Evolutionary conservation across 2,797 vertebrate genomes (phyloP).

Genomic region (Sus cebifrons): DNA sequence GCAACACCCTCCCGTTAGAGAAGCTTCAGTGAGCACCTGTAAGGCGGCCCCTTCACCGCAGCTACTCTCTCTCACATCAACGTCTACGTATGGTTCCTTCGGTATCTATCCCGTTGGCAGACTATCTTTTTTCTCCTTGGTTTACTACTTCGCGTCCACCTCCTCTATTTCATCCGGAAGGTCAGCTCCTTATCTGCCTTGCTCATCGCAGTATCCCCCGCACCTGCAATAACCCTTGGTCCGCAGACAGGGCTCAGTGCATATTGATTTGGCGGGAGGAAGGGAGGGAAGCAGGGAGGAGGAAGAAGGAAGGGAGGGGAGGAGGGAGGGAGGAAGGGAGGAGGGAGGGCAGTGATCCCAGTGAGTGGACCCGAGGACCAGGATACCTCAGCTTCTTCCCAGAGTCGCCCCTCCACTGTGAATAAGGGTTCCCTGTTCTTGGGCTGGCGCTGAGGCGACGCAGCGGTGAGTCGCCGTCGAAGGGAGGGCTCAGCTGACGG

Average conservation of each 20-base stretch:
- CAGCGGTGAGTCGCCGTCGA: background rate
- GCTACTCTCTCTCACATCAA: background rate
- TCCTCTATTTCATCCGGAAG: background rate
- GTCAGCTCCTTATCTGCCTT: background rate
- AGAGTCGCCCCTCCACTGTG: constrained; percentile 1
- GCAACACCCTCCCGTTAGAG: background rate
- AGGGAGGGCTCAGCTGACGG: background rate
- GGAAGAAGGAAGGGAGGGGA: background rate
- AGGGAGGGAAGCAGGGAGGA: background rate
- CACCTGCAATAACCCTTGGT: background rate
- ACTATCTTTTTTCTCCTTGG: background rate
- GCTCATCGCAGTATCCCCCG: background rate
- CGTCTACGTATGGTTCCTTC: constrained; percentile 5
- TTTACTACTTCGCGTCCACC: background rate
- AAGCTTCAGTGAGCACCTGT: background rate
- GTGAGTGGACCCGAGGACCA: background rate
- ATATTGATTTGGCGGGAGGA: background rate
- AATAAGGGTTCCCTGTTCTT: background rate
- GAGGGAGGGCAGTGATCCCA: background rate
- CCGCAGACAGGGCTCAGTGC: background rate
- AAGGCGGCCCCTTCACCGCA: background rate
- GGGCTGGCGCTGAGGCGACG: background rate
- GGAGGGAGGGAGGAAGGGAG: background rate
- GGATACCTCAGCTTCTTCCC: constrained; percentile 17
- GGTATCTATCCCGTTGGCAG: background rate